Conservation (phyloP, 2,113 vertebrate genomes). For the Misgurnus anguillicaudatus region DNA sequence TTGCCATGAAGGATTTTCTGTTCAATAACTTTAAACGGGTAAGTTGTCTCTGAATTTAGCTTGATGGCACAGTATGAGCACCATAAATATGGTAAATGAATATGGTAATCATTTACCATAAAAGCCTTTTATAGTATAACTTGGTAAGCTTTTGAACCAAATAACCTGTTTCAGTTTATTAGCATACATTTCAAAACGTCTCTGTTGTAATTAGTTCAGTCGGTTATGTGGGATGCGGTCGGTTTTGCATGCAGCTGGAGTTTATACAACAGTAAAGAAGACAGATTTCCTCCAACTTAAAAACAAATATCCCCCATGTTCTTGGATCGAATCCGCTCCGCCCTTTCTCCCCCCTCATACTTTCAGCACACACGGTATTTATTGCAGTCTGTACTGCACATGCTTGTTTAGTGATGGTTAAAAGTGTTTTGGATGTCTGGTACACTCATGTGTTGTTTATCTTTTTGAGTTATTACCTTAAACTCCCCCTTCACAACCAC, state of each 20-base stretch:
- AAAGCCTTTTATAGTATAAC: not conserved
- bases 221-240: slow-evolving; percentile 34
- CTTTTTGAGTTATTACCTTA: no score
- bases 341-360: not conserved
- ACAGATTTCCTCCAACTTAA: slow-evolving; percentile 43
- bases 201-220: slow-evolving; percentile 44
- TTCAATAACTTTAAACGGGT: slow-evolving; percentile 96
- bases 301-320: slow-evolving; percentile 21
- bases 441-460: no score
- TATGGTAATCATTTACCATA: not conserved
- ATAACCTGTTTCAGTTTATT: slow-evolving; percentile 45
- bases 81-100: not conserved
- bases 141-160: slow-evolving; percentile 16
- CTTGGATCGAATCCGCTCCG: not conserved
- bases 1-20: slow-evolving; percentile 93
- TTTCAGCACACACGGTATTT: not conserved
- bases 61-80: not conserved
- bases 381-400: slow-evolving; percentile 27
- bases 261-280: slow-evolving; percentile 42
- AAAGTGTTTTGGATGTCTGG: no score
- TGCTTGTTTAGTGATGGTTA: not conserved
- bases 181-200: slow-evolving; percentile 42
- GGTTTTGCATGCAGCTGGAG: slow-evolving; percentile 43
- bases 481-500: no score
- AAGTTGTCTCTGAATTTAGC: slow-evolving; percentile 67